phyloP scores from a whole-genome alignment of 2,113 vertebrate genomes.

The Pleuronectes platessa region DNA sequence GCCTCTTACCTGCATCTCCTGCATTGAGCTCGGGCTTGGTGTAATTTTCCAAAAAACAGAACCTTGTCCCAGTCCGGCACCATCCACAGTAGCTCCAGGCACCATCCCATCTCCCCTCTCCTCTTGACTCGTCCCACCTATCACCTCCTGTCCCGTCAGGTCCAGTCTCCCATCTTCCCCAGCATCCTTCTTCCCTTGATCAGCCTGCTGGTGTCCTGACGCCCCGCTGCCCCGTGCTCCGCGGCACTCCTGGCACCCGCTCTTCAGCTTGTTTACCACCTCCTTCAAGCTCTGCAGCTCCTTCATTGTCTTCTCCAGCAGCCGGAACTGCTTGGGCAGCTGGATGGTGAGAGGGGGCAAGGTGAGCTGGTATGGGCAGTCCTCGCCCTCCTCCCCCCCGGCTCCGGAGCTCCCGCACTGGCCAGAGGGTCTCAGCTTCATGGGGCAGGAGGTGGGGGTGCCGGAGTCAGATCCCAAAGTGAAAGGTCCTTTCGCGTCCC shows the following conservation, averaged over 20 bases:
- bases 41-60: constrained; percentile 63
- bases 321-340: constrained; percentile 88
- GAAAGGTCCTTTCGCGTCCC: constrained; percentile 67
- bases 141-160: constrained; percentile 81
- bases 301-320: constrained; percentile 90
- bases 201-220: constrained; percentile 75
- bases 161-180: constrained; percentile 67
- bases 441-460: constrained; percentile 76
- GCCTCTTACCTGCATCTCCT: constrained; percentile 84
- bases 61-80: constrained; percentile 58
- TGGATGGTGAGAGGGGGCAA: constrained; percentile 91
- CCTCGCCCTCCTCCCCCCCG: constrained; percentile 77
- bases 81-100: constrained; percentile 44
- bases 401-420: constrained; percentile 81
- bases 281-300: constrained; percentile 92
- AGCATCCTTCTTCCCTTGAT: constrained; percentile 65
- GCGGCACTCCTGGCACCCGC: constrained; percentile 88
- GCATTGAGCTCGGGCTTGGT: constrained; percentile 66
- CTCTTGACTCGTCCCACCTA: constrained; percentile 76
- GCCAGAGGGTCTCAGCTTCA: constrained; percentile 85
- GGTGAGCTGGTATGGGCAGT: constrained; percentile 90
- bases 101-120: constrained; percentile 62
- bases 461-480: constrained; percentile 54
- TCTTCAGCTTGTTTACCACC: constrained; percentile 88
- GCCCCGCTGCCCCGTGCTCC: constrained; percentile 80